These are phyloP conservation scores for Drosophila prolongata DNA, from an alignment of 2,888 invertebrate species.

Conservation along the genomic window DNA sequence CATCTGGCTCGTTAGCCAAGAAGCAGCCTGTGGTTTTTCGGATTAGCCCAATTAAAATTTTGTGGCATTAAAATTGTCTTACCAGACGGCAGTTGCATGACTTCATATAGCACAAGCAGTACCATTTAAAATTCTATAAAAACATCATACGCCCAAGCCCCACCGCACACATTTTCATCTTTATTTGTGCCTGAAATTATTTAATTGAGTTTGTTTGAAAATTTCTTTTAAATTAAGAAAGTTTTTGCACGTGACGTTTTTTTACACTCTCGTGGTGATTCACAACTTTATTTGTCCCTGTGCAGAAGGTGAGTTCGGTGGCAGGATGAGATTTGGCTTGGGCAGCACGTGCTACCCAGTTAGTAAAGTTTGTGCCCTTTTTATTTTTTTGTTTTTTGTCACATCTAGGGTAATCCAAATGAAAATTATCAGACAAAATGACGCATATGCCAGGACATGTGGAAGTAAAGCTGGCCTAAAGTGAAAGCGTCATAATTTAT, in stretches of 20 bases:
- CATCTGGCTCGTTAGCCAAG: slow-evolving; percentile 73
- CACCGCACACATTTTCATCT: slow-evolving; percentile 54
- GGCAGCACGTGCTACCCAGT: slow-evolving; percentile 64
- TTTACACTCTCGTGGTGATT: slow-evolving; percentile 43
- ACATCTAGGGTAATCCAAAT: slow-evolving; percentile 48
- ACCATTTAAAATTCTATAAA: slow-evolving; percentile 39
- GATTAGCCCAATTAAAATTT: slow-evolving; percentile 79
- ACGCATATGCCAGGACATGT: slow-evolving; percentile 41
- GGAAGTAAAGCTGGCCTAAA: not conserved
- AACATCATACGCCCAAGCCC: slow-evolving; percentile 39
- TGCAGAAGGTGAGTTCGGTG: slow-evolving; percentile 1
- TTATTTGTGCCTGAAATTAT: slow-evolving; percentile 76
- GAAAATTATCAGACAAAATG: slow-evolving; percentile 57
- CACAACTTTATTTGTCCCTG: slow-evolving; percentile 44
- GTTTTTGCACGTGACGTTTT: slow-evolving; percentile 72
- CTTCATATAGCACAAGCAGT: not conserved
- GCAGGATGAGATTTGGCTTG: not conserved
- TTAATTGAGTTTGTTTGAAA: slow-evolving; percentile 79
- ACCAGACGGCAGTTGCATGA: slow-evolving; percentile 40
- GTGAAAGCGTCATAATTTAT: not conserved
- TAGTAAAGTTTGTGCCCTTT: slow-evolving; percentile 40
- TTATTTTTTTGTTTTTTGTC: slow-evolving; percentile 24
- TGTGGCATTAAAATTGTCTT: slow-evolving; percentile 71
- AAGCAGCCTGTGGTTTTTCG: slow-evolving; percentile 65
- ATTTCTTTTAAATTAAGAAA: slow-evolving; percentile 80